Evolutionary conservation across 2,113 vertebrate species (phyloP), one percentile per base, ranked within the genome.

Genomic region (Dasypus novemcinctus): DNA sequence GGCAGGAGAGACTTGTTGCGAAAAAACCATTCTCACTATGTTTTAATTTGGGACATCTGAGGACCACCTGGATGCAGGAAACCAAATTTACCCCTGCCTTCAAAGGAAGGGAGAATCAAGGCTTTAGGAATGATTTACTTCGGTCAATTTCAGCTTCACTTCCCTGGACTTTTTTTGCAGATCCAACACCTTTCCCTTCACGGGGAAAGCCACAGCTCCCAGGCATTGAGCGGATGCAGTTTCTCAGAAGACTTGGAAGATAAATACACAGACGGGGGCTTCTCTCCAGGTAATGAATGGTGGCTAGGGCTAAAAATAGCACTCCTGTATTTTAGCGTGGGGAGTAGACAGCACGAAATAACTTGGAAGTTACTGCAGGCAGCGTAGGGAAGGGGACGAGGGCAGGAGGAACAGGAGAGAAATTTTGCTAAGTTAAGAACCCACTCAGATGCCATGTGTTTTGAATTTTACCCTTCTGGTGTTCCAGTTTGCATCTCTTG

Each of bases 41-140:
- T 74, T 94, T 93, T 96, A 90, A 91, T 92, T 94, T 95, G 75
- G 86, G 71, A 95, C 92, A 96, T 92, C 88, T 94, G 96, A 97
- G 78, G 90, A 96, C 90, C 96, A 97, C 96, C 96, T 95, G 94
- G 81, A 71, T 91, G 41, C 33, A 91, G 82, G 78, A 87, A 95
- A 84, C 49, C 69, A 89, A 93, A 93, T 52, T 91, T 85, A 75
- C 71, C 75, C 71, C 76, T 72, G 57, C 71, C 88, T 97, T 97
- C 88, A 97, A 96, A 97, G 87, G 85, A 91, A 43, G 49, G 7
- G 43, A 95, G 91, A 95, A 57, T 33, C 49, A 59, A 91, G 91
- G 41, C 33, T 94, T 85, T 63, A 75, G 31, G 57, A 54, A 90
- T 95, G 79, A 91, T 96, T 95, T 74, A 96, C 82, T 96, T 95